These are phyloP conservation scores for Ischnura elegans DNA, from an alignment of 2,888 invertebrate genomes.

Conservation along the genomic window DNA sequence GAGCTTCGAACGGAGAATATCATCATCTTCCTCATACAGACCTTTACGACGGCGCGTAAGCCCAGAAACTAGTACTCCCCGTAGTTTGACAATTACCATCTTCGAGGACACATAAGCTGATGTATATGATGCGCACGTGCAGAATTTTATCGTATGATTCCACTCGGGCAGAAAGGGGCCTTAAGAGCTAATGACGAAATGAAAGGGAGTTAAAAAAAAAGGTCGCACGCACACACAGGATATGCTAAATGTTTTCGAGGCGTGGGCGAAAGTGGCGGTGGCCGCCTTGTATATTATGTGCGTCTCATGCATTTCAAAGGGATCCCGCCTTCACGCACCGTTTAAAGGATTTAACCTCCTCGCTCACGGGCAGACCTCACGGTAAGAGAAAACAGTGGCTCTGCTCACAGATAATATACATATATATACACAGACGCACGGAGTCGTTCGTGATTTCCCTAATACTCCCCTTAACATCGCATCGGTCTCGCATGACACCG, in stretches of 20 bases:
- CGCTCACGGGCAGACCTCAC: neutral
- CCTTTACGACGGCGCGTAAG: too few species aligned
- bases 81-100: too few species aligned
- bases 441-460: neutral
- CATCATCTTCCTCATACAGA: too few species aligned
- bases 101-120: neutral
- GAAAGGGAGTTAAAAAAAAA: neutral
- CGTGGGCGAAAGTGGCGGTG: conserved; percentile 22
- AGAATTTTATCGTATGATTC: neutral
- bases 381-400: neutral
- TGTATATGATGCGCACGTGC: neutral
- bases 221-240: conserved; percentile 16
- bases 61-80: too few species aligned
- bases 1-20: too few species aligned
- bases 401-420: too few species aligned
- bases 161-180: neutral
- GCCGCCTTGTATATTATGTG: neutral
- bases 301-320: conserved; percentile 16
- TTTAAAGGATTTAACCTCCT: neutral
- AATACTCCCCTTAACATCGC: neutral
- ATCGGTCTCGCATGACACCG: neutral
- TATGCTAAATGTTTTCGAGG: conserved; percentile 18
- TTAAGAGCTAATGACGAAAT: neutral
- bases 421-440: neutral
- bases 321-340: conserved; percentile 19